These are phyloP conservation scores for Poeciliopsis retropinna DNA, from an alignment of 2,113 vertebrate species.

Conservation along the genomic window DNA sequence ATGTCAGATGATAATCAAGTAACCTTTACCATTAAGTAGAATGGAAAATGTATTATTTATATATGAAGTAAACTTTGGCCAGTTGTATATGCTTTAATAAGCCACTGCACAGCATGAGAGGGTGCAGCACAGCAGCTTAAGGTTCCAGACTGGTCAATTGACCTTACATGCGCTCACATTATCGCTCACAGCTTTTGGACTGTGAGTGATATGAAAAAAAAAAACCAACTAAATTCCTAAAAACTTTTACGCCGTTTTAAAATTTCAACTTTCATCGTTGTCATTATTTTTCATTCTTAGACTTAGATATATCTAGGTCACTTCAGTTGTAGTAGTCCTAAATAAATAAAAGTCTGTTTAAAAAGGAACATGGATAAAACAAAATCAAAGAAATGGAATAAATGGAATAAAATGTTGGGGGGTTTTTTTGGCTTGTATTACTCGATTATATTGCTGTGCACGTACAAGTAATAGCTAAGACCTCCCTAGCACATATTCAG, in stretches of 20 bases:
- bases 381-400: background rate
- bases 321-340: background rate
- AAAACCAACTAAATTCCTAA: background rate
- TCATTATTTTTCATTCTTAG: background rate
- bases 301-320: background rate
- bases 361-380: background rate
- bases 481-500: conserved; percentile 18
- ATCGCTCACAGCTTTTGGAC: no score
- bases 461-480: background rate
- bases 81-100: no score
- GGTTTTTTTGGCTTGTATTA: background rate
- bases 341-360: background rate
- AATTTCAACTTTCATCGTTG: background rate
- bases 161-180: no score
- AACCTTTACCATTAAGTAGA: no score
- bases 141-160: no score
- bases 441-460: background rate
- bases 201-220: no score
- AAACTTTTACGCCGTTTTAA: no score
- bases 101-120: no score
- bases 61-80: no score
- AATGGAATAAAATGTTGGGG: background rate
- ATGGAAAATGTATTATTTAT: no score
- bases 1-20: no score
- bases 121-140: background rate